These are phyloP conservation scores for Terrapene triunguis DNA, from an alignment of 2,113 vertebrate genomes.

Conservation along the genomic window DNA sequence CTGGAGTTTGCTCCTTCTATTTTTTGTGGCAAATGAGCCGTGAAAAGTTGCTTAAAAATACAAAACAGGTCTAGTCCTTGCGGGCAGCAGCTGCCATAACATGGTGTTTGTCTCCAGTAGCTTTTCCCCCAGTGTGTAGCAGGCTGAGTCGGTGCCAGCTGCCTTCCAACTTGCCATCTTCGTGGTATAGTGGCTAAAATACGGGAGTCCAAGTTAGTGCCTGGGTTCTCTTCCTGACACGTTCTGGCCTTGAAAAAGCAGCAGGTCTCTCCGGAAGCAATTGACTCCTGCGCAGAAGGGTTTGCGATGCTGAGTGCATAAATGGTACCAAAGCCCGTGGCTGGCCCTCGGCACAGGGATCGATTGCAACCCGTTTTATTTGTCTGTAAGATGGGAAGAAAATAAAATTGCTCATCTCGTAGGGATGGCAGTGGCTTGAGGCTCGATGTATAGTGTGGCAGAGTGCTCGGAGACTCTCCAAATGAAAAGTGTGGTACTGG, in stretches of 20 bases:
- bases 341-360: background rate
- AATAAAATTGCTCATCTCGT: background rate
- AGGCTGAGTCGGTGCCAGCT: background rate
- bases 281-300: background rate
- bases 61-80: background rate
- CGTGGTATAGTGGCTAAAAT: fast-evolving
- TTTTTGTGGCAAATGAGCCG: background rate
- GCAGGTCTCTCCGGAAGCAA: background rate
- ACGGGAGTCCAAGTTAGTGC: background rate
- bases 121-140: background rate
- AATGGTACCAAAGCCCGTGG: background rate
- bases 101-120: background rate
- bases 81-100: background rate
- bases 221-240: background rate
- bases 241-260: fast-evolving
- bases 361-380: background rate
- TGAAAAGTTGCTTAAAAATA: background rate
- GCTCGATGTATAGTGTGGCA: background rate
- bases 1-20: background rate
- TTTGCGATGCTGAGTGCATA: no score
- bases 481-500: background rate
- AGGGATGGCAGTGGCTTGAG: background rate
- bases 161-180: background rate
- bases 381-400: background rate
- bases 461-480: background rate